Evolutionary conservation across 1,140 invertebrate species (phyloP), one percentile per base, ranked within the genome.

Genomic region (Wiebesia pumilae): DNA sequence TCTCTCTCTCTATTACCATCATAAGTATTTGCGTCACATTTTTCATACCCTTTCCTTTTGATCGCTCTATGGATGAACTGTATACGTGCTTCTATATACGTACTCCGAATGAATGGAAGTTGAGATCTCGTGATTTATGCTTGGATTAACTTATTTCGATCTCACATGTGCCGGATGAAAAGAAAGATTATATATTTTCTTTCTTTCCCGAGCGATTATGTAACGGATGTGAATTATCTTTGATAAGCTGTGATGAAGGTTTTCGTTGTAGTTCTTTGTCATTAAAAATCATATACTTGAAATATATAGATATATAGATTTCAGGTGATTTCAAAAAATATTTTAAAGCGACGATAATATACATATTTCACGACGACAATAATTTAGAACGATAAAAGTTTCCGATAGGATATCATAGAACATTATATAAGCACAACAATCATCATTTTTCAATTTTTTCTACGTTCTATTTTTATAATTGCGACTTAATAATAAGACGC

Each of bases 81-180:
- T 14, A 47, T 47, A 47, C 43, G 14, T 47, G 51, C 7, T 19
- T 54, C 51, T 19, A 14, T 19, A 19, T 54, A 19, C 19, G 10
- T 19, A 54, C 51, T 73, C 10, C 40, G 12, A 78, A 16, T 33
- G 38, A 78, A 51, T 47, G 38, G 9, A 19, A 30, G 33, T 14
- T 43, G 47, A 35, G 47, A 33, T 54, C 21, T 38, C 78, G 21
- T 80, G 78, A 80, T 80, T 62, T 80, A 80, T 80, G 14, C 33
- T 33, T 80, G 30, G 30, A 30, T 83, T 83, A 83, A 83, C 65
- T 38, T 47, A 40, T 71, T 69, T 47, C 65, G 16, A 71, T 82
- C 43, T 69, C 9, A 10, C 10, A 12, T 35, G 30, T 1, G 3
- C 30, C 30, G 10, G 12, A 33, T 1, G 30, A 33, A 9, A 69